Evolutionary conservation across 2,797 vertebrate species (phyloP).

Genomic region (Natrix natrix): DNA sequence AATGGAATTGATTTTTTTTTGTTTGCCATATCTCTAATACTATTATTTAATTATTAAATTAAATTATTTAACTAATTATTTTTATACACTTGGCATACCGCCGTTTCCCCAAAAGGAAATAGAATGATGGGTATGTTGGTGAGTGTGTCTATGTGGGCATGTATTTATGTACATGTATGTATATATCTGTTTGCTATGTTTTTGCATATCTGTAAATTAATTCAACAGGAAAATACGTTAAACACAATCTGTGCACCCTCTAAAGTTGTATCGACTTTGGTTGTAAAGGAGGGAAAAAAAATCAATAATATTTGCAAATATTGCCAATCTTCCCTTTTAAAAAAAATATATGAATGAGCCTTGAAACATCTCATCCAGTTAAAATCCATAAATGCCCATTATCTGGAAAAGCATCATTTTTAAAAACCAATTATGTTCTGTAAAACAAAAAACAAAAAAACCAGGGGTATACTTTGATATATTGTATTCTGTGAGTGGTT

Average conservation of each 20-base stretch:
- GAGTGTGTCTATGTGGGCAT: not conserved
- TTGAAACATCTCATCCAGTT: not conserved
- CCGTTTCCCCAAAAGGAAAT: not conserved
- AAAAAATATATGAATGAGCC: not conserved
- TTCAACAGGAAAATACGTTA: not conserved
- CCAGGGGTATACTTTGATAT: not conserved
- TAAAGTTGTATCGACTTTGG: not conserved
- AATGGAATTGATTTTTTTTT: not conserved
- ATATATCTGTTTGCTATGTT: not conserved
- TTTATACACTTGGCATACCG: not conserved
- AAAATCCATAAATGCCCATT: not conserved
- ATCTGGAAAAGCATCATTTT: constrained; percentile 2
- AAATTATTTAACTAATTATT: not conserved
- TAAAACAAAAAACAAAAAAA: not conserved
- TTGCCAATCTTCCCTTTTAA: not conserved
- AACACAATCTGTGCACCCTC: not conserved
- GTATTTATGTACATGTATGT: not conserved
- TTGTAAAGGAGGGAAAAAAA: not conserved
- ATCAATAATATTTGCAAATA: not conserved
- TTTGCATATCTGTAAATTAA: not conserved
- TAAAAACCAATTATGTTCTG: constrained; percentile 20
- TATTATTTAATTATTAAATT: not conserved
- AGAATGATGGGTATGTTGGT: not conserved
- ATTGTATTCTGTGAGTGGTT: constrained; percentile 1
- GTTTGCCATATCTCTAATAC: not conserved